Evolutionary conservation across 2,113 vertebrate species (phyloP), one percentile per base, ranked within the genome.

Genomic region (Pangasianodon gigas): DNA sequence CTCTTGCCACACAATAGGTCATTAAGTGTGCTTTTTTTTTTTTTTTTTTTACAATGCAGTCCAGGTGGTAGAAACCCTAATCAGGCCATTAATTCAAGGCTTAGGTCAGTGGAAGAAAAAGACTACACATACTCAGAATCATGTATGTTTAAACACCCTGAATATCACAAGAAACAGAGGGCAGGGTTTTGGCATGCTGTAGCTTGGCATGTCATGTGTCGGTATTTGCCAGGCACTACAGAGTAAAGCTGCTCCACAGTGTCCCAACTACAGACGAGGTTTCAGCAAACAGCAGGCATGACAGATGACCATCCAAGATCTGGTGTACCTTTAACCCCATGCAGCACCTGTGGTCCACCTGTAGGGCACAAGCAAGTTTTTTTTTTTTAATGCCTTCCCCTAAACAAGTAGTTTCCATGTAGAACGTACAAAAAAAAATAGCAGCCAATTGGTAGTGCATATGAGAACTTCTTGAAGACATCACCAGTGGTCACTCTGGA

Each of bases 271-370:
- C 65, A 86, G 16, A 74, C 14, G 3, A 32, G 86, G 32, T 87
- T 87, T 87, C 37, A 56, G n/a, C 3, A 87, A 56, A 75, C 48
- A 87, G 85, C 52, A 77, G 21, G 52, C 37, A 87, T 75, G 26
- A 77, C 86, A 11, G 86, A 75, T 87, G 69, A 77, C 58, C n/a
- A 75, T 87, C 52, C 71, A 87, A 77, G 32, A 87, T 87, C 32
- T 58, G 69, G 24, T 77, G 51, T 54, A 41, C 51, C 32, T 37
- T 44, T 77, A 87, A 75, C 58, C 69, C 24, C n/a, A 44, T 21
- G 16, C 32, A 54, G n/a, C 44, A 71, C n/a, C 18, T 52, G 26
- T 54, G 65, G 65, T 69, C 26, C 41, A 65, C 58, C 37, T 62
- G 56, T 32, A 65, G 56, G 56, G 58, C 60, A 67, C 6, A 46